phyloP scores from a whole-genome alignment of 2,888 invertebrate species.

The Cotesia congregata region DNA sequence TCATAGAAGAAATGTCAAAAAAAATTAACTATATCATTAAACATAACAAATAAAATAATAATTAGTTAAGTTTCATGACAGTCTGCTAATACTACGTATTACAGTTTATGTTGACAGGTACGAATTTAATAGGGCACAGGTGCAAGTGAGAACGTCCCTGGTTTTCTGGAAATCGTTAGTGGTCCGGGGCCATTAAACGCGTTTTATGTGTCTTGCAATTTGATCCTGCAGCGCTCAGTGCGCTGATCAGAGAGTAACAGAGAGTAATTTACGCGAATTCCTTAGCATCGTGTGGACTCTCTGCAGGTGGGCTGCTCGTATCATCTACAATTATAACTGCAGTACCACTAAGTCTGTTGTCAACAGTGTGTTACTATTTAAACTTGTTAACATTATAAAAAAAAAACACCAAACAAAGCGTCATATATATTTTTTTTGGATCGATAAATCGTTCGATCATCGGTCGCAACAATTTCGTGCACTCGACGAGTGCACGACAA shows the following conservation, averaged over 20 bases:
- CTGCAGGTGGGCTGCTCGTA: conserved; percentile 53
- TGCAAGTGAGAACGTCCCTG: conserved; percentile 55
- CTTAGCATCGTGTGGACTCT: conserved; percentile 53
- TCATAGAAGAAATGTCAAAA: too few relatives aligned
- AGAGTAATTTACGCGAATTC: conserved; percentile 65
- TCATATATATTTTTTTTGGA: background rate
- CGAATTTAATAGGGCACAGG: conserved; percentile 17
- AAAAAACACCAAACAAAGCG: background rate
- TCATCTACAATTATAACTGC: background rate
- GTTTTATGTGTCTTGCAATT: conserved; percentile 66
- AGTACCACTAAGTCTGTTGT: background rate
- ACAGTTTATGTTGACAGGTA: background rate
- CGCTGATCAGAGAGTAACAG: conserved; percentile 60
- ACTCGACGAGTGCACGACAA: conserved; percentile 23
- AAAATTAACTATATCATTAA: too few relatives aligned
- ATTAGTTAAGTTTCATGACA: too few relatives aligned
- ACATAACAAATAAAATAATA: too few relatives aligned
- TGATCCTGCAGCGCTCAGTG: conserved; percentile 62
- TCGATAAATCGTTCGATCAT: conserved; percentile 25
- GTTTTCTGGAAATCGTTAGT: conserved; percentile 67
- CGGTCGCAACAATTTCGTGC: conserved; percentile 27
- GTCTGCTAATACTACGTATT: background rate
- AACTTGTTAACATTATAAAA: background rate
- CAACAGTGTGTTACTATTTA: background rate
- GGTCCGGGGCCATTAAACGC: conserved; percentile 65